Conservation (phyloP, 1,140 invertebrate genomes). For the Ephestia elutella region DNA sequence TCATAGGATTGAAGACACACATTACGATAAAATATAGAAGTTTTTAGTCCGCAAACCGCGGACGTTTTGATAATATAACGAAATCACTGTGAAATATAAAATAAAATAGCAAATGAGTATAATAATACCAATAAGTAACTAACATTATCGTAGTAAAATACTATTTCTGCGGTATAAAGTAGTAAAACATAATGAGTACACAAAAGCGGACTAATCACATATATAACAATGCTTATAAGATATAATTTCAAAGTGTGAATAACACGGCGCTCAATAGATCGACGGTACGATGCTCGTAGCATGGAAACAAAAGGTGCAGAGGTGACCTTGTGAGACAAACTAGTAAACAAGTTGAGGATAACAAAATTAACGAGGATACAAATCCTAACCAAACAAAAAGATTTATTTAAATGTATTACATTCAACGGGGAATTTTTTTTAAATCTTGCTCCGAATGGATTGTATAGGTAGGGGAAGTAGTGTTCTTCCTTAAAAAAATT, state of each 20-base stretch:
- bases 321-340: too few relatives aligned
- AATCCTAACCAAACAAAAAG: too few relatives aligned
- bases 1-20: constrained; percentile 20
- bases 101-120: background rate
- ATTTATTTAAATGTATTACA: too few relatives aligned
- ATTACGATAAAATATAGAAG: constrained; percentile 10
- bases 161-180: too few relatives aligned
- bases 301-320: too few relatives aligned
- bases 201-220: background rate
- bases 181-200: background rate
- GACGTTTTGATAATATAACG: constrained; percentile 18
- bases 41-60: constrained; percentile 13
- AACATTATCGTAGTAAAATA: too few relatives aligned
- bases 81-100: constrained; percentile 2
- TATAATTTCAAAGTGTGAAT: background rate
- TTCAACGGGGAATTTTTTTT: too few relatives aligned
- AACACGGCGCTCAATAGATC: background rate
- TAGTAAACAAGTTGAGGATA: too few relatives aligned
- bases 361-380: too few relatives aligned
- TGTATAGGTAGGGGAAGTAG: too few relatives aligned
- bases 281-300: constrained; percentile 6
- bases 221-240: background rate
- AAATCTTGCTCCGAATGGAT: too few relatives aligned
- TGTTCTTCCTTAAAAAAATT: constrained; percentile 21
- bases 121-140: background rate